Percentiles rank a stretch among this genome's conserved stretches.
Conservation (phyloP, 2,888 invertebrate species). For the Lasioglossum oenotherae region DNA sequence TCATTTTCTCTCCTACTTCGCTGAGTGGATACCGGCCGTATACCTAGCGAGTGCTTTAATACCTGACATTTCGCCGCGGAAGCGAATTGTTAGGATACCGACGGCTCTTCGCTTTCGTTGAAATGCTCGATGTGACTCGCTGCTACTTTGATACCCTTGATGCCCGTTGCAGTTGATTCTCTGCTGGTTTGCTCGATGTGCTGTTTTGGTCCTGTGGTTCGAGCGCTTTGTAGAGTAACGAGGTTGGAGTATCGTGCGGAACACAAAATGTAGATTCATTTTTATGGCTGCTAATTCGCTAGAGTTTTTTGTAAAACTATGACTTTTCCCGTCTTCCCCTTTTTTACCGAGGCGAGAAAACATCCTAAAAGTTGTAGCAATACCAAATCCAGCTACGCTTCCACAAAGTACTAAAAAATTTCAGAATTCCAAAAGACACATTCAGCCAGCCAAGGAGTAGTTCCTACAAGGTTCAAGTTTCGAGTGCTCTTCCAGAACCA, state of each 20-base stretch:
- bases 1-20: slow-evolving; percentile 11
- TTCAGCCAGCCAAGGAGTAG: background rate
- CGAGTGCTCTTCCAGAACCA: background rate
- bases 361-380: too few relatives aligned
- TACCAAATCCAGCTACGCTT: background rate
- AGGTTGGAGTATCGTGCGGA: background rate
- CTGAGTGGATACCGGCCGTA: background rate
- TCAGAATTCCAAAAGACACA: background rate
- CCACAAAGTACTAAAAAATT: background rate
- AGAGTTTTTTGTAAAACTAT: background rate
- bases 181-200: background rate
- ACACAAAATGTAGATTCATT: background rate
- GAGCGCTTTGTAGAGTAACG: background rate
- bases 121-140: background rate
- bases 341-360: background rate
- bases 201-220: background rate
- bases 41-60: background rate
- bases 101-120: background rate
- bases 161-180: background rate
- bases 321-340: too few relatives aligned
- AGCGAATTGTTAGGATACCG: slow-evolving; percentile 9
- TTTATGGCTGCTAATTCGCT: background rate
- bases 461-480: background rate
- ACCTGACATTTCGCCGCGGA: background rate
- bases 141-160: background rate